These are phyloP conservation scores for Sinodicranocentrus sp. DNA, from an alignment of 2,888 invertebrate species.

Conservation along the genomic window DNA sequence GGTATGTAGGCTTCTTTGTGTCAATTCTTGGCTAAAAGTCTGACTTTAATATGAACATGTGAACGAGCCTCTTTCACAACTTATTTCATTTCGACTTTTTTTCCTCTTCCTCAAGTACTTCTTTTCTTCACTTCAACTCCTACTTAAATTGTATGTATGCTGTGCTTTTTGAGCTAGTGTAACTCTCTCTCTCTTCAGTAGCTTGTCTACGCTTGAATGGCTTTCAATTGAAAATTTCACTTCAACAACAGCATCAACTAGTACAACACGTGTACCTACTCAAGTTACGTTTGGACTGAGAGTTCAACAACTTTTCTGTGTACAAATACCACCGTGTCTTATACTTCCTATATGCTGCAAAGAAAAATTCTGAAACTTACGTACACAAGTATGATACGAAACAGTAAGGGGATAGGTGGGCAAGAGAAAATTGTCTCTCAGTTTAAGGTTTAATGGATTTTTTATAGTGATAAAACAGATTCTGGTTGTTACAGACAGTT, in stretches of 20 bases:
- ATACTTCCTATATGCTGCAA: too few relatives aligned
- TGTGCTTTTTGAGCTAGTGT: slow-evolving; percentile 41
- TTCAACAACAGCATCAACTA: slow-evolving; percentile 43
- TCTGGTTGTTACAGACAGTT: too few relatives aligned
- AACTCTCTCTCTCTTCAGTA: background rate
- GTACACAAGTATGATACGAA: too few relatives aligned
- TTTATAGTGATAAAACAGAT: too few relatives aligned
- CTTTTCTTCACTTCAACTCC: background rate
- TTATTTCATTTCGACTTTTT: slow-evolving; percentile 62
- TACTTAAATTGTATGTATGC: slow-evolving; percentile 6
- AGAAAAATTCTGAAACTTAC: too few relatives aligned
- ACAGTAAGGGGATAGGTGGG: too few relatives aligned
- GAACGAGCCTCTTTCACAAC: slow-evolving; percentile 46
- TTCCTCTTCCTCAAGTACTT: slow-evolving; percentile 1
- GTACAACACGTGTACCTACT: slow-evolving; percentile 3
- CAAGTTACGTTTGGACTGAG: slow-evolving; percentile 11
- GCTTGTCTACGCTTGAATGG: slow-evolving; percentile 47
- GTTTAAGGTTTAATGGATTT: too few relatives aligned
- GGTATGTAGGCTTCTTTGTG: slow-evolving; percentile 12
- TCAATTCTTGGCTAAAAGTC: slow-evolving; percentile 42
- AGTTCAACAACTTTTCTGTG: too few relatives aligned
- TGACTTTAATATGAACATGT: slow-evolving; percentile 47
- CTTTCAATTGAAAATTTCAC: slow-evolving; percentile 58
- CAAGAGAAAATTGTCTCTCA: slow-evolving; percentile 8
- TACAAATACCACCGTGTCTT: too few relatives aligned